Evolutionary conservation across 2,113 vertebrate genomes (phyloP), one percentile per base, ranked within the genome.

Genomic region (Notiomystis cincta): DNA sequence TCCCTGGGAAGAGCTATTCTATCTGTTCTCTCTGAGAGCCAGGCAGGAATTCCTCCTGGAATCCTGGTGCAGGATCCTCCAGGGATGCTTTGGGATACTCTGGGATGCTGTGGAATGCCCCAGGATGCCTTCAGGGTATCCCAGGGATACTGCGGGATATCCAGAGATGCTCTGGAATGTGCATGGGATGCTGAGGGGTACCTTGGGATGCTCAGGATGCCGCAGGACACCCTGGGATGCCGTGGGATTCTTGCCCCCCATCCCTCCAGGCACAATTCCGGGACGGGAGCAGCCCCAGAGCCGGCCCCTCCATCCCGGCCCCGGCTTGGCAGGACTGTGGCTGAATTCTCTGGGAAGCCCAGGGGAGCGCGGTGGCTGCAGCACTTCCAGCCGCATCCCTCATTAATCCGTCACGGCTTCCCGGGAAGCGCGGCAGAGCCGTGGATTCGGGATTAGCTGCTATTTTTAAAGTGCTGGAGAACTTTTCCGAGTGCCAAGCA

Each of bases 371-470:
- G 7, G 89, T 60, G 92, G 94, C 86, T 96, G 96, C 95, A 61
- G 97, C 94, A 56, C 96, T 97, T 86, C 70, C 97, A 96, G 97
- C 95, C 13, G 10, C 81, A 90, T 96, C 96, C 94, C 94, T 97
- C 96, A 35, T 97, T 96, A 96, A 98, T 97, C 93, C 78, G 9
- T 96, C 88, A 56, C 42, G 18, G 95, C 79, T 89, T 58, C 91
- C 93, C 73, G 24, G 88, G 58, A 80, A 61, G 91, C 70, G 54
- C 87, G 18, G 31, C 48, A 14, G 90, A 62, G 95, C 96, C 70
- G 18, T 50, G n/a, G 58, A n/a, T 35, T 50, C 2, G 20, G 87
- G 53, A 58, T 73, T 47, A 54, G 47, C 33, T 64, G 21, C 77
- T 75, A 60, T 82, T 82, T 84, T 61, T 67, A 12, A 47, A 37